A percentile compares a stretch with the other conserved stretches of the same genome.
Conservation (phyloP, 1,140 invertebrate species). For the Calephelis virginiensis region DNA sequence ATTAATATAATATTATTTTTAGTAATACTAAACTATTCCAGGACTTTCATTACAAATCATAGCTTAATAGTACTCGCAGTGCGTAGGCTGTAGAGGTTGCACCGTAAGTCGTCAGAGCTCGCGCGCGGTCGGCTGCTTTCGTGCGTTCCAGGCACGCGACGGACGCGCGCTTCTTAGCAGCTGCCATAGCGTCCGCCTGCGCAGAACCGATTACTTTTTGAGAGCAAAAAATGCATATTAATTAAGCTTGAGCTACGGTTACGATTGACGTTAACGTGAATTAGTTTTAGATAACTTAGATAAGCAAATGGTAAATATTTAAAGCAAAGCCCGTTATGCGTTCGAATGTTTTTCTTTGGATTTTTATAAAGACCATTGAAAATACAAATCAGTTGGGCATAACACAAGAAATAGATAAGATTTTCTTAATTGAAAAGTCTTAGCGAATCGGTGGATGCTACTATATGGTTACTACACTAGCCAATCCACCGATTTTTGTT, state of each 20-base stretch:
- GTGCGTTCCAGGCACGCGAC: slow-evolving; percentile 59
- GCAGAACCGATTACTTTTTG: slow-evolving; percentile 50
- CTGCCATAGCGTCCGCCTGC: slow-evolving; percentile 47
- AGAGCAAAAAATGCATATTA: slow-evolving; percentile 42
- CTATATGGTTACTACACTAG: neutral
- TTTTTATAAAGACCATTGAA: no score
- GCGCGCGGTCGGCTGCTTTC: slow-evolving; percentile 37
- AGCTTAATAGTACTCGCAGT: no score
- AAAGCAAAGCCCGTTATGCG: neutral
- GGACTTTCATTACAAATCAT: no score
- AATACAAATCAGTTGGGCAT: neutral
- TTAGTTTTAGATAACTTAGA: slow-evolving; percentile 15
- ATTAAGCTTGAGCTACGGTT: slow-evolving; percentile 32
- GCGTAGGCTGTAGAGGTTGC: no score
- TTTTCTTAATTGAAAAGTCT: no score
- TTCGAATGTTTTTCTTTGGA: neutral
- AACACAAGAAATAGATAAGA: neutral
- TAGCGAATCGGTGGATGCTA: no score
- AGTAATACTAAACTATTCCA: no score
- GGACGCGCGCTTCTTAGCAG: slow-evolving; percentile 48
- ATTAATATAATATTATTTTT: no score
- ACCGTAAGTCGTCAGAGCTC: slow-evolving; percentile 18
- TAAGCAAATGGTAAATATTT: slow-evolving; percentile 18
- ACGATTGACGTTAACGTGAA: slow-evolving; percentile 30
- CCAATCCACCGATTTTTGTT: no score